Conservation (phyloP, 2,888 invertebrate species). For the Dilophus febrilis region DNA sequence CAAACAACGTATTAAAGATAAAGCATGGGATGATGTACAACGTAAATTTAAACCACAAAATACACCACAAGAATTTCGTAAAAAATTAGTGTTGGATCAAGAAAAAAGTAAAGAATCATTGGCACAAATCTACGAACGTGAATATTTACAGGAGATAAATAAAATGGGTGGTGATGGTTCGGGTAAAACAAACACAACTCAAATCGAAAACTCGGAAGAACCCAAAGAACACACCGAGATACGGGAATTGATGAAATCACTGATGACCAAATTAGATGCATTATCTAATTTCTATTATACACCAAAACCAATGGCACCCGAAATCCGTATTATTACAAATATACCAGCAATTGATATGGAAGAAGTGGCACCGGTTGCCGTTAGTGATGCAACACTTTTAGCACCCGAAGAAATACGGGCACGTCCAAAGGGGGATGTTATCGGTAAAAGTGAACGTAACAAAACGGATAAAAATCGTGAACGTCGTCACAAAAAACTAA, state of each 20-base stretch:
- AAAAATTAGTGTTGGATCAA: constrained; percentile 73
- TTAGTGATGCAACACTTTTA: constrained; percentile 65
- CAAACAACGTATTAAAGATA: constrained; percentile 78
- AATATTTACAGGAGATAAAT: constrained; percentile 53
- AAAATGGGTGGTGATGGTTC: constrained; percentile 18
- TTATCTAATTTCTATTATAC: constrained; percentile 89
- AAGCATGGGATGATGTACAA: constrained; percentile 86
- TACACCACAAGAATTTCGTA: constrained; percentile 69
- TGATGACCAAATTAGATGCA: constrained; percentile 81
- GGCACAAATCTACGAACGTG: constrained; percentile 85
- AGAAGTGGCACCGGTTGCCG: constrained; percentile 84
- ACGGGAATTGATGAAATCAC: constrained; percentile 46
- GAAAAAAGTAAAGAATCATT: constrained; percentile 88
- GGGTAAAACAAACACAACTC: too few species aligned
- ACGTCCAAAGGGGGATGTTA: constrained; percentile 34
- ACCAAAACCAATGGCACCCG: constrained; percentile 69
- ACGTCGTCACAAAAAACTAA: constrained; percentile 68
- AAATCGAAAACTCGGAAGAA: constrained; percentile 46
- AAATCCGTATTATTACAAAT: constrained; percentile 80
- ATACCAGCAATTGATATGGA: constrained; percentile 84
- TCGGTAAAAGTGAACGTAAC: constrained; percentile 64
- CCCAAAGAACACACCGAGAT: constrained; percentile 67
- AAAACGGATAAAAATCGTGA: constrained; percentile 79
- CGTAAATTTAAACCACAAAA: constrained; percentile 71
- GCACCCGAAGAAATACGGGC: constrained; percentile 85